Evolutionary conservation across 2,888 invertebrate genomes (phyloP).

Genomic region (Lissocephala sabroskyi): DNA sequence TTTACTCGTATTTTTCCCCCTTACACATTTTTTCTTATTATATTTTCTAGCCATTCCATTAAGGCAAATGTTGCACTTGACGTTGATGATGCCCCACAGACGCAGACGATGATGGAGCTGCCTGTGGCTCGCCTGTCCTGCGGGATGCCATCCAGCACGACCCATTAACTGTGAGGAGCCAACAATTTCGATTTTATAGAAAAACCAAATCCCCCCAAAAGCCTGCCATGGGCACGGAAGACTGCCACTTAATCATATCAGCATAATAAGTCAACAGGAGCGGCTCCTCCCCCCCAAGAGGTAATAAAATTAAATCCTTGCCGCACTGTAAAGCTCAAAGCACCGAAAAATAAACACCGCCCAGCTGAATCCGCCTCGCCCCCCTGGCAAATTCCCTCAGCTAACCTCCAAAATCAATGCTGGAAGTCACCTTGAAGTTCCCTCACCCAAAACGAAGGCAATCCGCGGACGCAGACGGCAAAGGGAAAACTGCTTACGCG

Average conservation of each 20-base stretch:
- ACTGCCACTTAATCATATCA: slow-evolving; percentile 59
- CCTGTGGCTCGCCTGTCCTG: slow-evolving; percentile 2
- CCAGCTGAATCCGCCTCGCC: too few species aligned
- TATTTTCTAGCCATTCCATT: not conserved
- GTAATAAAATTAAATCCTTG: slow-evolving; percentile 65
- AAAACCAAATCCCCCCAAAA: not conserved
- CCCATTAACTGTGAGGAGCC: too few species aligned
- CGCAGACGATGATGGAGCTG: slow-evolving; percentile 7
- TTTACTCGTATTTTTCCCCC: too few species aligned
- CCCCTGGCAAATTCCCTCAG: not conserved
- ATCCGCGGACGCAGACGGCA: not conserved
- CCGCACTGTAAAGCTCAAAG: slow-evolving; percentile 27
- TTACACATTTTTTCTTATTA: not conserved
- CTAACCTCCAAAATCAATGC: slow-evolving; percentile 37
- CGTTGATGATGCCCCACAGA: slow-evolving; percentile 2
- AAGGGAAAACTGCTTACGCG: slow-evolving; percentile 26
- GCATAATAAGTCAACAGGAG: slow-evolving; percentile 56
- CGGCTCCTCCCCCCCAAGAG: slow-evolving; percentile 19
- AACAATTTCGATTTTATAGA: too few species aligned
- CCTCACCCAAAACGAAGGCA: slow-evolving; percentile 10
- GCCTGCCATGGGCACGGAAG: slow-evolving; percentile 22
- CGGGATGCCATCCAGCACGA: slow-evolving; percentile 17
- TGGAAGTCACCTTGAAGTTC: slow-evolving; percentile 22
- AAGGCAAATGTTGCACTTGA: too few species aligned
- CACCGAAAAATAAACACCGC: slow-evolving; percentile 1